phyloP scores from a whole-genome alignment of 1,140 invertebrate species.

The Phthorimaea operculella region DNA sequence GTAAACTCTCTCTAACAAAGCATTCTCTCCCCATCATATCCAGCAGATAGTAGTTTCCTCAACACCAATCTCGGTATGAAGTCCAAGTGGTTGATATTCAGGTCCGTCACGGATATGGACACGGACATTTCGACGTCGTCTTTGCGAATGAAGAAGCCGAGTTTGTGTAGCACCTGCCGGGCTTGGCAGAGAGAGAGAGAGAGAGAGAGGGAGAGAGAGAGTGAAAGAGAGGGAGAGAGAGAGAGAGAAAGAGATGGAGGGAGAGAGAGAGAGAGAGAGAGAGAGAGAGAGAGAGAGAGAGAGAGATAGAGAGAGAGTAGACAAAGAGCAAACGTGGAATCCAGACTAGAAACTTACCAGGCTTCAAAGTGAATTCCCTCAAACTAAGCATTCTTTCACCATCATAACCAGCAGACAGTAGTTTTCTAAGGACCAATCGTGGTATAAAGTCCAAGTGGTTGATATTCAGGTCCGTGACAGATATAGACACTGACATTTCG shows the following conservation, averaged over 20 bases:
- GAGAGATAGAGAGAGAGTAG: too few relatives aligned
- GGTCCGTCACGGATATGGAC: constrained; percentile 18
- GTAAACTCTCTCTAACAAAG: constrained; percentile 38
- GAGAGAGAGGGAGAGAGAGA: too few relatives aligned
- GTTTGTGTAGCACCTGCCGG: constrained; percentile 30
- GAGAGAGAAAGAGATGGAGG: too few relatives aligned
- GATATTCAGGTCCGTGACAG: constrained; percentile 11
- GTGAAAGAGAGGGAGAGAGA: too few relatives aligned
- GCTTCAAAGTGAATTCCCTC: constrained; percentile 33
- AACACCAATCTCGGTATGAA: constrained; percentile 33
- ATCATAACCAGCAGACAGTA: constrained; percentile 16
- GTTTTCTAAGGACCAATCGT: constrained; percentile 22
- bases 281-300: too few relatives aligned
- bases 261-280: too few relatives aligned
- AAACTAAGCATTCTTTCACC: constrained; percentile 26
- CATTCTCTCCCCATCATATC: constrained; percentile 16
- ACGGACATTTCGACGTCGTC: constrained; percentile 29
- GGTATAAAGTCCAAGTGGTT: constrained; percentile 37
- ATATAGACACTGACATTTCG: too few relatives aligned
- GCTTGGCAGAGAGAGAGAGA: constrained; percentile 34
- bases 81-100: constrained; percentile 25
- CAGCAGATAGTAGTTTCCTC: constrained; percentile 20
- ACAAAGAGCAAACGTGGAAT: too few relatives aligned
- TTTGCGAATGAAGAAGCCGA: constrained; percentile 27
- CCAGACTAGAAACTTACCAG: too few relatives aligned